These are phyloP conservation scores for Sebastes paucispinis DNA, from an alignment of 2,797 vertebrate species.

Conservation along the genomic window DNA sequence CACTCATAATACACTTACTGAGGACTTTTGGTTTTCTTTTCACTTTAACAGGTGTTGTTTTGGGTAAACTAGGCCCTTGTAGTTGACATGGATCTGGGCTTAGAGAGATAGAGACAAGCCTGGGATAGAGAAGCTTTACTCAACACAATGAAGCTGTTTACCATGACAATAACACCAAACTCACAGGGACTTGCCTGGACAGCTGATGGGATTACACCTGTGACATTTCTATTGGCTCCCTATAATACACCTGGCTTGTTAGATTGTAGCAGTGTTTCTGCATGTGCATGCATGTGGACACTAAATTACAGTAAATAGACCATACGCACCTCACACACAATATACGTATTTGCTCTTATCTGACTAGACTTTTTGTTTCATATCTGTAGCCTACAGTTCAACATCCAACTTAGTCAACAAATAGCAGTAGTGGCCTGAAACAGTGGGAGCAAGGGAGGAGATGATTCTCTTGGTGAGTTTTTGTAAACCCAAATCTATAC, in stretches of 20 bases:
- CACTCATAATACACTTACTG: neutral
- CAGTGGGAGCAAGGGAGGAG: neutral
- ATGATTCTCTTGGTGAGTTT: neutral
- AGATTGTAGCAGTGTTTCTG: neutral
- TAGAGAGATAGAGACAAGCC: neutral
- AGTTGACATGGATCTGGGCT: neutral
- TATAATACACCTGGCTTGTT: neutral
- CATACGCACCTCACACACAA: neutral
- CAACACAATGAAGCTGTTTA: constrained; percentile 37
- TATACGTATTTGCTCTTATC: neutral
- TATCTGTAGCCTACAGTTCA: neutral
- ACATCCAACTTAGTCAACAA: neutral
- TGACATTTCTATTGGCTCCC: constrained; percentile 7
- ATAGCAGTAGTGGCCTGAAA: neutral
- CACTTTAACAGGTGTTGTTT: neutral
- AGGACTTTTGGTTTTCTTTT: neutral
- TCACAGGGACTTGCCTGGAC: constrained; percentile 4
- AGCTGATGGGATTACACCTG: constrained; percentile 28
- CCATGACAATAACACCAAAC: constrained; percentile 21
- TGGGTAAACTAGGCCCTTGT: neutral
- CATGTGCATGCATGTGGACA: neutral
- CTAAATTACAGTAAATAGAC: neutral
- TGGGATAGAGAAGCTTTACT: constrained; percentile 5
- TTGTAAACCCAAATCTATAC: constrained; percentile 30
- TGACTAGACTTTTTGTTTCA: neutral